Conservation (phyloP, 2,797 vertebrate genomes). For the Ispidina lecontei region DNA sequence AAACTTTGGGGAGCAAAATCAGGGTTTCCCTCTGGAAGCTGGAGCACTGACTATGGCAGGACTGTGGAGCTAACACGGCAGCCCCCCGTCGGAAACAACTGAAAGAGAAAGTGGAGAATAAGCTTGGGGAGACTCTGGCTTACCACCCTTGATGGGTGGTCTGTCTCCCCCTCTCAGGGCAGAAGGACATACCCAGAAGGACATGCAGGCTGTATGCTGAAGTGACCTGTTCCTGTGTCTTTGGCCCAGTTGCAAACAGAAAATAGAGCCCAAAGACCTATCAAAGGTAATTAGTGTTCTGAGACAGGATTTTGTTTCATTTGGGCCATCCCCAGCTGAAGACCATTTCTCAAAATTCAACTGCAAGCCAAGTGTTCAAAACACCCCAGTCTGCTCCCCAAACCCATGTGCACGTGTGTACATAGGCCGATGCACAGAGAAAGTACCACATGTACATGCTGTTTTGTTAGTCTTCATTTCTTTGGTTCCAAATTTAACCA, state of each 20-base stretch:
- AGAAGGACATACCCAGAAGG: not conserved
- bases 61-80: not conserved
- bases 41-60: not conserved
- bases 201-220: not conserved
- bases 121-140: not conserved
- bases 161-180: not conserved
- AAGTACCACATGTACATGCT: not conserved
- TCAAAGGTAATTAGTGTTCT: not conserved
- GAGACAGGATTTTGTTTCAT: not conserved
- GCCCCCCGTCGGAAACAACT: not conserved
- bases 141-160: not conserved
- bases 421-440: not conserved
- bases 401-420: not conserved
- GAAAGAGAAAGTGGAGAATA: not conserved
- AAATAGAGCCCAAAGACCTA: not conserved
- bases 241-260: not conserved
- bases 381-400: not conserved
- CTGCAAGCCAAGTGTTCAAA: not conserved
- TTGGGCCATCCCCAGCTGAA: not conserved
- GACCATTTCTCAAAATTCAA: not conserved
- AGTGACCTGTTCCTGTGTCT: not conserved
- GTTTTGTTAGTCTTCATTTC: conserved; percentile 45
- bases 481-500: conserved; percentile 63
- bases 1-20: not conserved
- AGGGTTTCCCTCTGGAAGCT: not conserved